Base-by-base conservation (phyloP, 2,113 vertebrate species). In the Colinus virginianus region DNA sequence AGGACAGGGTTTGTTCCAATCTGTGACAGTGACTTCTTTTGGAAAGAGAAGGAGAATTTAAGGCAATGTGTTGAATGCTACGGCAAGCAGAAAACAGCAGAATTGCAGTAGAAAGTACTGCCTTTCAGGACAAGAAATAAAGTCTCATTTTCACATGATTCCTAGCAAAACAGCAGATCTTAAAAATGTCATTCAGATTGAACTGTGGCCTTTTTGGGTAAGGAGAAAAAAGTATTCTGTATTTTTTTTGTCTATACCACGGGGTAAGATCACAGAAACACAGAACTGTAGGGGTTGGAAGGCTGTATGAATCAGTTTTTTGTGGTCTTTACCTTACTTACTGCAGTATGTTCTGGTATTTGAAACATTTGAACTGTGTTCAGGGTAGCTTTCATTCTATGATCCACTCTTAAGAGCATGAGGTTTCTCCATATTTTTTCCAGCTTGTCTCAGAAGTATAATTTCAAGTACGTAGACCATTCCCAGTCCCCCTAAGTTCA, bases 291-390 rank as follows among this genome's bases (percentile, higher is more conserved):
- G 32, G 32, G 12, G 10, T 40, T 40, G 40, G 40, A 40, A 40
- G 40, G 40, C 40, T 66, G 23, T 14, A 36, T 36, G 28, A 78
- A 30, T 30, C 64, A 6, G 9, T 23, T 84, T 87, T 36, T 30
- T 25, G 18, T 62, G 21, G 25, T 79, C 53, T 28, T 1, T 43
- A 77, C 48, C 53, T 94, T 74, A 53, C 63, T 92, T 90, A 87
- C 55, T 45, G 71, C 66, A 78, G 83, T 84, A 53, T 59, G 19
- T 23, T 90, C 66, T 32, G 92, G 23, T 84, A 91, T 94, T 77
- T 78, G 70, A 87, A 95, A 96, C 25, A 66, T 85, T 62, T 95
- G 62, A n/a, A 92, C 81, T 36, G 25, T 53, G 13, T 95, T 90
- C 68, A 96, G 32, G 30, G 83, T 26, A 19, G 28, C 42, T 78